These are phyloP conservation scores for Palloptera scutellata DNA, from an alignment of 2,888 invertebrate genomes.

Conservation along the genomic window DNA sequence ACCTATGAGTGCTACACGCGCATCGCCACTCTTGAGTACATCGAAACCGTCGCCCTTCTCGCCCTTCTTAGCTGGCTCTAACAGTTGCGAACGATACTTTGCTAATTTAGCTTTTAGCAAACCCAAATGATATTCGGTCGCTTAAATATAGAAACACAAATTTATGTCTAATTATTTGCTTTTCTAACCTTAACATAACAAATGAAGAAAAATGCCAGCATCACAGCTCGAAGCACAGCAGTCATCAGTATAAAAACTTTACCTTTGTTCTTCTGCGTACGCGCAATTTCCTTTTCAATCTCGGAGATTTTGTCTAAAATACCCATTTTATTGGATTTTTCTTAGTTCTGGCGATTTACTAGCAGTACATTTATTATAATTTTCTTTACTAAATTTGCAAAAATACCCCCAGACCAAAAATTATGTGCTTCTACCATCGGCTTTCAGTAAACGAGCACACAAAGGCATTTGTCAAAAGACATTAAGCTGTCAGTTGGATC, in stretches of 20 bases:
- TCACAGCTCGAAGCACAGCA: conserved; percentile 31
- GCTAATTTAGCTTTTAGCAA: conserved; percentile 96
- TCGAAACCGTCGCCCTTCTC: conserved; percentile 99
- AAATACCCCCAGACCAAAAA: too few species aligned
- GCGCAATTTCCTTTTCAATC: conserved; percentile 97
- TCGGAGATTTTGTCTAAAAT: conserved; percentile 98
- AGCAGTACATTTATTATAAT: conserved; percentile 21
- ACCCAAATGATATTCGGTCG: conserved; percentile 99
- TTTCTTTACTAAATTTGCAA: too few species aligned
- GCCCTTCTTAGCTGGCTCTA: conserved; percentile 93
- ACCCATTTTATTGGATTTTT: conserved; percentile 75
- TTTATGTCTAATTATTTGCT: too few species aligned
- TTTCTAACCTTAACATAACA: too few species aligned
- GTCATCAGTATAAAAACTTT: conserved; percentile 33
- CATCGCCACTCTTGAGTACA: conserved; percentile 99
- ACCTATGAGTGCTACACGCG: conserved; percentile 95
- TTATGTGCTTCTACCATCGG: too few species aligned
- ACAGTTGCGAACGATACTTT: conserved; percentile 90
- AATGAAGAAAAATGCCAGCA: conserved; percentile 36
- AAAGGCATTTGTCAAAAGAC: too few species aligned
- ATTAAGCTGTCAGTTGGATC: too few species aligned
- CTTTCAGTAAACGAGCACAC: too few species aligned
- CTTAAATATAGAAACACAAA: too few species aligned
- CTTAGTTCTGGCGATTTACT: conserved; percentile 24
- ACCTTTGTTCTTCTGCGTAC: conserved; percentile 99